Conservation (phyloP, 2,797 vertebrate species). For the Gila robusta region DNA sequence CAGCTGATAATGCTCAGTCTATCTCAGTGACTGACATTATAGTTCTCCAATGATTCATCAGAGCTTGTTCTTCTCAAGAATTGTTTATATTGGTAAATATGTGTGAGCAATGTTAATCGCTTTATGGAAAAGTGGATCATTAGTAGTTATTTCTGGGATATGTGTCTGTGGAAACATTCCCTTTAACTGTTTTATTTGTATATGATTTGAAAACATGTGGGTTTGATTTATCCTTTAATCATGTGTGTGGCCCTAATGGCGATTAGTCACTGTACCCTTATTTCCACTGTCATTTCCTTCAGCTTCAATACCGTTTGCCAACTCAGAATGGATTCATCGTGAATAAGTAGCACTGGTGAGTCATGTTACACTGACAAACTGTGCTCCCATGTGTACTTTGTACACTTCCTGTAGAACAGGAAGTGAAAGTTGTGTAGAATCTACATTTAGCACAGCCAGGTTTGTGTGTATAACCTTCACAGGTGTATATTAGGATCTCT, state of each 20-base stretch:
- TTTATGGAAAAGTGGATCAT: conserved; percentile 16
- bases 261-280: conserved; percentile 21
- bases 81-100: background rate
- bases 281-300: conserved; percentile 42
- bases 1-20: background rate
- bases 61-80: background rate
- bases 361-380: conserved; percentile 3
- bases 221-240: conserved; percentile 24
- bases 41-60: background rate
- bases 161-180: conserved; percentile 1
- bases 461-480: conserved; percentile 7
- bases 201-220: background rate
- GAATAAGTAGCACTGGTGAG: background rate
- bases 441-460: background rate
- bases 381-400: background rate
- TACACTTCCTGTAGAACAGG: background rate
- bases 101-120: background rate
- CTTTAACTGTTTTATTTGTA: conserved; percentile 11
- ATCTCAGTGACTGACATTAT: background rate
- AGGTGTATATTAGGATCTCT: conserved; percentile 35
- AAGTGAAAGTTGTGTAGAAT: background rate
- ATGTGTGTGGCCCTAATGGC: conserved; percentile 5
- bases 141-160: background rate
- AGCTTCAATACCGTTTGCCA: background rate
- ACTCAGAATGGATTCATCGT: conserved; percentile 23